Evolutionary conservation across 2,113 vertebrate genomes (phyloP).

Genomic region (Xenus cinereus): DNA sequence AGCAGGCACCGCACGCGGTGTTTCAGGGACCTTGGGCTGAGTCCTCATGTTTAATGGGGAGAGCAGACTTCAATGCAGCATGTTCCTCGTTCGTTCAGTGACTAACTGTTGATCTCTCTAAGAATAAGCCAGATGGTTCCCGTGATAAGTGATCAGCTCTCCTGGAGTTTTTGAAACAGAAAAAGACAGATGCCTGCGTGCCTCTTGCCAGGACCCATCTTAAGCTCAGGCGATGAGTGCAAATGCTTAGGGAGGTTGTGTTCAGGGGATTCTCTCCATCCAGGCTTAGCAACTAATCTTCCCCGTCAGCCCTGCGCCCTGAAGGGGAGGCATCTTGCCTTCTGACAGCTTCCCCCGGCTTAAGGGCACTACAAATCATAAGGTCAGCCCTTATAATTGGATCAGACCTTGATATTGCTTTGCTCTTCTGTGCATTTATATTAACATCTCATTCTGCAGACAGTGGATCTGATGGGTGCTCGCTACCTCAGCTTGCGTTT

Average conservation of each 20-base stretch:
- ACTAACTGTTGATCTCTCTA: conserved; percentile 67
- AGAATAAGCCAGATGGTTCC: conserved; percentile 66
- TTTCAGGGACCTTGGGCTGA: conserved; percentile 29
- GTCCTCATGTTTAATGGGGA: conserved; percentile 34
- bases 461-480: neutral
- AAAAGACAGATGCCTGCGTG: conserved; percentile 61
- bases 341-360: neutral
- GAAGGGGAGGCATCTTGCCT: neutral
- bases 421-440: neutral
- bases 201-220: conserved; percentile 68
- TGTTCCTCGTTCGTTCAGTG: conserved; percentile 43
- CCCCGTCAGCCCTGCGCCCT: neutral
- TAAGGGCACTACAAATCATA: conserved; percentile 7
- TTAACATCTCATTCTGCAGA: conserved; percentile 13
- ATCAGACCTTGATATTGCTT: neutral
- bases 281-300: conserved; percentile 28
- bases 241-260: conserved; percentile 1
- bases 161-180: conserved; percentile 65
- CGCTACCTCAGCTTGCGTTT: neutral
- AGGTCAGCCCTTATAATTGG: conserved; percentile 1
- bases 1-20: neutral
- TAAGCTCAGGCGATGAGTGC: conserved; percentile 10
- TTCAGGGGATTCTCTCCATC: conserved; percentile 28
- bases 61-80: conserved; percentile 48
- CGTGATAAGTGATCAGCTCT: conserved; percentile 65